Base-by-base conservation (phyloP, 2,888 invertebrate genomes). In the Pegoplata infirma region DNA sequence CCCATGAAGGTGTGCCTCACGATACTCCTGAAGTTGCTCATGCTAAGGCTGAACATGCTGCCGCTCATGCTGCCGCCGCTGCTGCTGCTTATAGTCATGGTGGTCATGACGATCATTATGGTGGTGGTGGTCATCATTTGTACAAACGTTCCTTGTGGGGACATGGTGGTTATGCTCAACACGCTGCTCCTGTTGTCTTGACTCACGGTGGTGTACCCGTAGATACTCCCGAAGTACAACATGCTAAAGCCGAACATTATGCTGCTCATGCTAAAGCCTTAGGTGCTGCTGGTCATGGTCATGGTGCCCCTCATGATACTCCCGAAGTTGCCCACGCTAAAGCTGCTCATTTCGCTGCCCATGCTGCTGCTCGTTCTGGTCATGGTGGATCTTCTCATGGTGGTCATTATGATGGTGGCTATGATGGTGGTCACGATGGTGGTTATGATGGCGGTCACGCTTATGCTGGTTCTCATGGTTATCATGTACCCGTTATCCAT, bases 151-250 rank as follows among this genome's bases (percentile, higher is more conserved):
- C 89, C 17, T 84, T 89, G 55, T 89, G 89, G 73, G 86, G 84
- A n/a, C 86, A 87, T 74, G 86, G 86, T 23, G 86, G 84, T 64
- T 86, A 82, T 76, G 83, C 58, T 66, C 80, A 80, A 55, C 81
- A 85, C 51, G 84, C 84, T 47, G 85, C 86, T 32, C 89, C 87
- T 14, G 86, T 88, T 23, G 84, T 87, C 19, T 85, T 89, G 21
- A 89, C 89, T 47, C 89, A 89, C 58, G 90, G 89, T 66, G 91
- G 90, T 49, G 89, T 90, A 0, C 91, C 91, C 28, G 85, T 90
- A 16, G 91, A 91, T 76, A 91, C 91, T 3, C 91, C 91, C 46
- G 91, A 91, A 85, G 91, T 91, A 44, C 90, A 89, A 85, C 88
- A 87, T 32, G 90, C 90, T 64, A 89, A 89, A 83, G 90, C 89